Base-by-base conservation (phyloP, 1,140 invertebrate species). In the Drosophila nasuta region DNA sequence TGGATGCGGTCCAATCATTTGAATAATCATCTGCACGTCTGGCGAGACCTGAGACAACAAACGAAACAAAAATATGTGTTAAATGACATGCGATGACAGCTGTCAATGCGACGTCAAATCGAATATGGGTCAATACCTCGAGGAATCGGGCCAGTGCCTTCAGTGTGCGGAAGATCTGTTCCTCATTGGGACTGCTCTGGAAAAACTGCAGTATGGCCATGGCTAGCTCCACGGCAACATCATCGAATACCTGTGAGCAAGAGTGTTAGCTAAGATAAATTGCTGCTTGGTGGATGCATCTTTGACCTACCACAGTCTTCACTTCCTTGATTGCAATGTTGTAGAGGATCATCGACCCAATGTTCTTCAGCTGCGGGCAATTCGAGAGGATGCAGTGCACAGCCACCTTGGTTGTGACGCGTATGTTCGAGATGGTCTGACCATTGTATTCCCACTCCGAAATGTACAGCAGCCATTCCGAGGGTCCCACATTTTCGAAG, bases 311-410 rank as follows among this genome's bases (percentile, higher is more conserved):
- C 96, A 98, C 97, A 93, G 97, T 97, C 96, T 98, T 98, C 95
- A 97, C 97, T 96, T 98, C 97, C 96, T 98, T 98, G 94, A 96
- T 96, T 79, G 97, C 97, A 64, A 98, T 94, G 93, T 98, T 98
- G 93, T 98, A 96, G 67, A 98, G 95, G 57, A 98, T 96, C 67
- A 97, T 97, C 3, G 96, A 95, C 51, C 97, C 98, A 72, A 95
- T 93, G 49, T 97, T 96, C 92, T 97, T 96, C 66, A 98, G 93
- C 54, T 94, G 94, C 8, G 94, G 91, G 15, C 94, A 94, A 64
- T 97, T 96, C 7, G 96, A 95, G 0, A 98, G 94, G 49, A 97
- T 93, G 67, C 96, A 96, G 91, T 98, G 97, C 1, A 98, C 97
- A 10, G 96, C 96, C 20, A 98, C 96, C 94, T 97, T 97, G 3